Percentiles rank a stretch among this genome's conserved stretches.
phyloP scores from a whole-genome alignment of 2,888 invertebrate species.

The Rugalucina vietnamica region DNA sequence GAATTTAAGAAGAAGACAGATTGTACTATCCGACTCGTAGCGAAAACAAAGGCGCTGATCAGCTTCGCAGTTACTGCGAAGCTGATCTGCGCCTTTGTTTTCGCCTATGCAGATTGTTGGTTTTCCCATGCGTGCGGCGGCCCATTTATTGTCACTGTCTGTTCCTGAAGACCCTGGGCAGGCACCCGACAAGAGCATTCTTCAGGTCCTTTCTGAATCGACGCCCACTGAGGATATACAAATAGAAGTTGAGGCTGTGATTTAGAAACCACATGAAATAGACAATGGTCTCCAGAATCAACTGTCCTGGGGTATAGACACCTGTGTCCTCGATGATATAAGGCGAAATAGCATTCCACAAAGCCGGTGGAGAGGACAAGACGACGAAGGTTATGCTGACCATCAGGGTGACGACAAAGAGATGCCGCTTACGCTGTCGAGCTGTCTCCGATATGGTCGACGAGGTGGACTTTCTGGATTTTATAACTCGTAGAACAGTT shows the following conservation, averaged over 20 bases:
- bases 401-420: background rate
- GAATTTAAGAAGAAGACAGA: too few relatives aligned
- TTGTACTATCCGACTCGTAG: too few relatives aligned
- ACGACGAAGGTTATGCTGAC: background rate
- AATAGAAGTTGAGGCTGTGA: background rate
- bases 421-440: background rate
- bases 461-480: background rate
- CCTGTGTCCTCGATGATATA: background rate
- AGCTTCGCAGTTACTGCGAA: too few relatives aligned
- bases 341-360: background rate
- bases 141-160: too few relatives aligned
- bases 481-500: background rate
- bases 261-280: background rate
- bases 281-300: background rate
- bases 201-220: background rate
- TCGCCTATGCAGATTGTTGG: too few relatives aligned
- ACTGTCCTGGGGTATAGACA: too few relatives aligned
- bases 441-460: background rate
- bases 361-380: background rate
- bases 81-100: too few relatives aligned
- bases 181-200: background rate
- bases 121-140: too few relatives aligned
- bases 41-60: too few relatives aligned
- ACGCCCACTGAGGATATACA: background rate
- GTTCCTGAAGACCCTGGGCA: too few relatives aligned